These are phyloP conservation scores for Zaprionus ornatus DNA, from an alignment of 1,140 invertebrate genomes.

Conservation along the genomic window DNA sequence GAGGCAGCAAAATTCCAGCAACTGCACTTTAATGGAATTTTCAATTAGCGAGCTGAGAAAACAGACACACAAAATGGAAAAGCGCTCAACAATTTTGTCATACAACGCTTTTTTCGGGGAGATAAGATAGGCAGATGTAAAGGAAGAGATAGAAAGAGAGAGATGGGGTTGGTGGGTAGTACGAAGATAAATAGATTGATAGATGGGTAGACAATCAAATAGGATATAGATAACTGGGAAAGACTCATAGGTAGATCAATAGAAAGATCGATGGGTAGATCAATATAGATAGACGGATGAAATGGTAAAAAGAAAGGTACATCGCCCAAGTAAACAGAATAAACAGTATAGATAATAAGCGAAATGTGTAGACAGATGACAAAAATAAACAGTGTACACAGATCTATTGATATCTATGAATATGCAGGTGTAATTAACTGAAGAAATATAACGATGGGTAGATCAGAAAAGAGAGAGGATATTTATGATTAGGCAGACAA, in stretches of 20 bases:
- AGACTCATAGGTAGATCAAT: background rate
- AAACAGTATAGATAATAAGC: too few species aligned
- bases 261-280: background rate
- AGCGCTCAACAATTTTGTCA: background rate
- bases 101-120: background rate
- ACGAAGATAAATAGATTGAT: background rate
- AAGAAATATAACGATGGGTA: too few species aligned
- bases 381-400: too few species aligned
- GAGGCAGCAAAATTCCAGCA: slow-evolving; percentile 47
- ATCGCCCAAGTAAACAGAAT: too few species aligned
- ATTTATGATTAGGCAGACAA: too few species aligned
- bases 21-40: slow-evolving; percentile 43
- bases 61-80: slow-evolving; percentile 4
- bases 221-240: background rate
- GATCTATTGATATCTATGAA: too few species aligned
- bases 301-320: too few species aligned
- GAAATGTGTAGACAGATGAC: too few species aligned
- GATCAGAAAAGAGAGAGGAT: too few species aligned
- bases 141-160: background rate
- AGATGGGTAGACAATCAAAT: background rate
- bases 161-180: too few species aligned
- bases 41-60: slow-evolving; percentile 51
- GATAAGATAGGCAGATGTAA: background rate
- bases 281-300: background rate
- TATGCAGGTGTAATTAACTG: too few species aligned